Percentiles rank a stretch among this genome's conserved stretches.
These are phyloP conservation scores for Philantomba maxwellii DNA, from an alignment of 2,113 vertebrate genomes.

Conservation along the genomic window DNA sequence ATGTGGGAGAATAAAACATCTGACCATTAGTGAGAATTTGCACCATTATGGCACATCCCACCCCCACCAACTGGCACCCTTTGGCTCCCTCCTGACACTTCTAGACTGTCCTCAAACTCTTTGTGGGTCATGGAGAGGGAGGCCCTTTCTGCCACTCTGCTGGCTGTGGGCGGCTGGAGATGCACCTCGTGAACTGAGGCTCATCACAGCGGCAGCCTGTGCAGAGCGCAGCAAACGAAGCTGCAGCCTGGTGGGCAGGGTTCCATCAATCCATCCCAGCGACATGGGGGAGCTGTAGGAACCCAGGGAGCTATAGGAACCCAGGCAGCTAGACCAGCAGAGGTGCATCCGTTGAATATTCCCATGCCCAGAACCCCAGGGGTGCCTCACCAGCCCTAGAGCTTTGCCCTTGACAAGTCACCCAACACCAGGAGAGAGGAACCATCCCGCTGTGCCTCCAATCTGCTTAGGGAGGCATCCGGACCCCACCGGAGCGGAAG, in stretches of 20 bases:
- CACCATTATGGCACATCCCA: not conserved
- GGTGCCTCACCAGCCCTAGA: not conserved
- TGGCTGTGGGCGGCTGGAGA: not conserved
- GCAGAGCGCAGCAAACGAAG: not conserved
- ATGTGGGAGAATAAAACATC: not conserved
- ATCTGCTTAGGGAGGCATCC: not conserved
- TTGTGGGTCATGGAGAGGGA: accelerated
- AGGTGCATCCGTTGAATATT: accelerated
- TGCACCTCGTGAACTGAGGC: accelerated
- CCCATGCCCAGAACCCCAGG: not conserved
- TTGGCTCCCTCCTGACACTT: not conserved
- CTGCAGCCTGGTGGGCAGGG: not conserved
- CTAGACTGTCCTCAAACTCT: not conserved
- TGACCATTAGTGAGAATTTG: not conserved
- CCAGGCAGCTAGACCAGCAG: not conserved
- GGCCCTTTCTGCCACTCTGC: not conserved
- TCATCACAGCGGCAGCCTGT: accelerated
- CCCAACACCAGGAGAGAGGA: not conserved
- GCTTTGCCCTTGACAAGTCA: not conserved
- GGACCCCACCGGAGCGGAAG: not conserved
- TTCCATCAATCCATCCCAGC: not conserved
- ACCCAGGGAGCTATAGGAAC: not conserved
- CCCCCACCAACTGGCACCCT: not conserved
- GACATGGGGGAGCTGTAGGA: not conserved
- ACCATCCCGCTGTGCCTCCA: not conserved